Evolutionary conservation across 1,140 invertebrate genomes (phyloP), one percentile per base, ranked within the genome.

Genomic region (Oscheius sp.): DNA sequence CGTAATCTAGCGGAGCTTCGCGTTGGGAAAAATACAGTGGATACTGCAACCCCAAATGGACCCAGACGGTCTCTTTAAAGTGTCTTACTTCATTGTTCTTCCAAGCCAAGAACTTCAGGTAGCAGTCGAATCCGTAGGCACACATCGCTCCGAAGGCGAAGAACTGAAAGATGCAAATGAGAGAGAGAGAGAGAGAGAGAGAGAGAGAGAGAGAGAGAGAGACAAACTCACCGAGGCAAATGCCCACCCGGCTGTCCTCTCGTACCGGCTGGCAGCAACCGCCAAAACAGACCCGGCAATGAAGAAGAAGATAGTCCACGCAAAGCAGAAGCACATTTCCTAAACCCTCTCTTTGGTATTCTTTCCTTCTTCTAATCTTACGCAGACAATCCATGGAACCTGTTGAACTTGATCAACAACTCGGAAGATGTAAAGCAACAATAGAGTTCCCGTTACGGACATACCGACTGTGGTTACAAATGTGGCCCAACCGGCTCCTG

Each of bases 251-350:
- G 45, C 59, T 7, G 76, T 78, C 26, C 65, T 62, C 34, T 32
- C 68, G 59, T 61, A 69, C 63, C 74, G 74, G 26, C 68, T 73
- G 26, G 79, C 80, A 35, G 79, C 82, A 13, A 84, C 77, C 10
- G 81, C 82, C 4, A 83, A 68, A 38, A 84, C 77, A n/a, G 63
- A 70, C 20, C 72, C 82, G 20, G 83, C 81, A 63, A 83, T 84
- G 38, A 83, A 83, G 59, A 84, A 83, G 77, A 83, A 83, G 31
- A 83, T 85, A 10, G 79, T 80, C 82, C 82, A 83, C 0, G 78
- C 76, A 49, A 83, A 84, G 58, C 82, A 83, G 62, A 59, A 78
- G 13, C 62, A 65, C 76, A 78, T 78, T 70, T 78, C 76, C 65
- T 77, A 29, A 58, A 76, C n/a, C 32, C 18, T 15, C 7, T 59